Percentiles rank a stretch among this genome's conserved stretches.
Evolutionary conservation across 2,113 vertebrate genomes (phyloP).

Genomic region (Crotophaga sulcirostris): DNA sequence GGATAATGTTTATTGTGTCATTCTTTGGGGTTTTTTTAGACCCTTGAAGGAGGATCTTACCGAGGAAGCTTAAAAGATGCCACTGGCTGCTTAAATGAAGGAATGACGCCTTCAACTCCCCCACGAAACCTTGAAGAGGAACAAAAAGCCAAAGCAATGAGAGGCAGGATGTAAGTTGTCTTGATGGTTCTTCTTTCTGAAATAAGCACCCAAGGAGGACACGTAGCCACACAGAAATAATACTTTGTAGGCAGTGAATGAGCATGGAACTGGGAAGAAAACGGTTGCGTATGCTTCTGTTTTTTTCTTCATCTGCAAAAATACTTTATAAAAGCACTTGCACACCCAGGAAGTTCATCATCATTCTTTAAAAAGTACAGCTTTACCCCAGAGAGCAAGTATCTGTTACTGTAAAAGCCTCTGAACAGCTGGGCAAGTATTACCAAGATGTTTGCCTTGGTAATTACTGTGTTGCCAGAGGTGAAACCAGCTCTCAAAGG

Average conservation of each 20-base stretch:
- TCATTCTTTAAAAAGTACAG: background rate
- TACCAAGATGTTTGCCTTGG: background rate
- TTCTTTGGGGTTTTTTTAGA: conserved; percentile 76
- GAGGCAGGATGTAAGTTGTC: conserved; percentile 91
- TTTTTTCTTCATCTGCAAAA: background rate
- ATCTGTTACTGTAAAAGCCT: background rate
- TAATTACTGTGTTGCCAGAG: background rate
- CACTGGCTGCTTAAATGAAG: conserved; percentile 77
- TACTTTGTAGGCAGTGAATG: background rate
- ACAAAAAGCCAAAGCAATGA: conserved; percentile 94
- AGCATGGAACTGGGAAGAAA: background rate
- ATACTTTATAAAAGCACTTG: background rate
- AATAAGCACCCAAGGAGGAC: background rate
- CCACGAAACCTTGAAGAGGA: conserved; percentile 92
- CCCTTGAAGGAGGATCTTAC: conserved; percentile 88
- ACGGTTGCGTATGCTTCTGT: background rate
- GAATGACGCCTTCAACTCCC: conserved; percentile 72
- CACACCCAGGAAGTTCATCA: background rate
- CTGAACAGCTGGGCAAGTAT: background rate
- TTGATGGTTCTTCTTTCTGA: background rate
- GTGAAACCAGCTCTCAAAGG: background rate
- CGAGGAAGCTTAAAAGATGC: conserved; percentile 82
- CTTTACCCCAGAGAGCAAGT: background rate
- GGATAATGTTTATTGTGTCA: background rate
- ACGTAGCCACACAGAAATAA: background rate